Base-by-base conservation (phyloP, 2,888 invertebrate genomes). In the Phlogophora meticulosa region DNA sequence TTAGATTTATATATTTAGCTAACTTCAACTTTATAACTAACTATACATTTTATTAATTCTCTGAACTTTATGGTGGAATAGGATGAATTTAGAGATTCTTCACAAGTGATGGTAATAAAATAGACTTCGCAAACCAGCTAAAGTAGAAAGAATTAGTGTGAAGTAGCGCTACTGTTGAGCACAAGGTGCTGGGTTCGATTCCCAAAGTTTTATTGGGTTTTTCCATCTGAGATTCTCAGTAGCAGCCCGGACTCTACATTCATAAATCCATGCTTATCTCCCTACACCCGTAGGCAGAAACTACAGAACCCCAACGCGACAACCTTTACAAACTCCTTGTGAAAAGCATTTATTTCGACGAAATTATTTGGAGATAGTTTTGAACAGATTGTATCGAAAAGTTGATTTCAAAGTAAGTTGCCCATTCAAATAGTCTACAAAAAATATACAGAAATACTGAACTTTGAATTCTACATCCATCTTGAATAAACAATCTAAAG, bases 401-500 rank as follows among this genome's bases (percentile, higher is more conserved):
- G 11, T 2, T 11, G 1, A 3, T 10, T 3, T 2, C 22, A 53
- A 17, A 9, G 9, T 10, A 10, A 42, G 17, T 15, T 15, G 13
- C 28, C 28, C 2, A 20, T 42, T 55, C 15, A 56, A 32, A 11
- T 5, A n/a, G n/a, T n/a, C n/a, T n/a, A n/a, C n/a, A n/a, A n/a
- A n/a, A n/a, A n/a, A n/a, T n/a, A n/a, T n/a, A n/a, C n/a, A n/a
- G n/a, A n/a, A n/a, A n/a, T n/a, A 7, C n/a, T 10, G 11, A 15
- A 38, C 24, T 17, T 38, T n/a, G 1, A 15, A 20, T 15, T 45
- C 9, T 62, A 34, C 0, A 36, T 43, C n/a, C 10, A 43, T 45
- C 28, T n/a, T 13, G 28, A 43, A 49, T 22, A 38, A 71, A 45
- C 5, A 15, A 34, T 28, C 10, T 17, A 15, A 58, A 45, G 10